These are phyloP conservation scores for Passer montanus DNA, from an alignment of 2,113 vertebrate species.

Conservation along the genomic window DNA sequence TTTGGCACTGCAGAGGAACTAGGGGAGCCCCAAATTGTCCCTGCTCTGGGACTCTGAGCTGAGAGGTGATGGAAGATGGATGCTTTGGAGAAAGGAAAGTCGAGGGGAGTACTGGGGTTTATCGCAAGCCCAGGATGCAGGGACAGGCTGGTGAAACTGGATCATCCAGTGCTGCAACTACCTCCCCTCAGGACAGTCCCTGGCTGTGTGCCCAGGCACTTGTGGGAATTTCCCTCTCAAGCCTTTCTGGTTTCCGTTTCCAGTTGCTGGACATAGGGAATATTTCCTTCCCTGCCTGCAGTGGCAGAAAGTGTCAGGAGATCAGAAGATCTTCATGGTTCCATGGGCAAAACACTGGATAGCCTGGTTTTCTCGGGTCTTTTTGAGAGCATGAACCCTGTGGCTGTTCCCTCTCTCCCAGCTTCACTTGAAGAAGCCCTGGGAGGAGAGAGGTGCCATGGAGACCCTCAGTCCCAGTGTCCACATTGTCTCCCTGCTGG, in stretches of 20 bases:
- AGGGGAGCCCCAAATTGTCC: not conserved
- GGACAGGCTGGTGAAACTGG: not conserved
- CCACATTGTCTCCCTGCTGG: not conserved
- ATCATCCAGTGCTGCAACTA: not conserved
- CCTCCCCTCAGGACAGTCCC: not conserved
- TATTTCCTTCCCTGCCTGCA: not conserved
- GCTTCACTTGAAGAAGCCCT: not conserved
- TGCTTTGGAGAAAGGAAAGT: not conserved
- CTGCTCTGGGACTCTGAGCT: not conserved
- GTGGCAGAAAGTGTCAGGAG: not conserved
- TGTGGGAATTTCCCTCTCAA: not conserved
- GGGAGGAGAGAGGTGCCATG: not conserved
- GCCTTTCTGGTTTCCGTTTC: not conserved
- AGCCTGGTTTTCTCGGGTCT: not conserved
- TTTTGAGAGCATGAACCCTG: not conserved
- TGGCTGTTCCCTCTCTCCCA: not conserved
- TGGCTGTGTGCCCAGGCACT: not conserved
- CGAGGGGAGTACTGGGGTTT: not conserved
- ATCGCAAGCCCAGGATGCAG: not conserved
- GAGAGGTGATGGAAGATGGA: fast-evolving
- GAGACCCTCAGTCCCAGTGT: not conserved
- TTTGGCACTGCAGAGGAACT: not conserved
- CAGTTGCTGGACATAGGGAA: not conserved
- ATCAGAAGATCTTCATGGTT: not conserved
- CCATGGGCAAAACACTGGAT: not conserved